These are phyloP conservation scores for Drosophila imparisetae DNA, from an alignment of 2,888 invertebrate genomes.

Conservation along the genomic window DNA sequence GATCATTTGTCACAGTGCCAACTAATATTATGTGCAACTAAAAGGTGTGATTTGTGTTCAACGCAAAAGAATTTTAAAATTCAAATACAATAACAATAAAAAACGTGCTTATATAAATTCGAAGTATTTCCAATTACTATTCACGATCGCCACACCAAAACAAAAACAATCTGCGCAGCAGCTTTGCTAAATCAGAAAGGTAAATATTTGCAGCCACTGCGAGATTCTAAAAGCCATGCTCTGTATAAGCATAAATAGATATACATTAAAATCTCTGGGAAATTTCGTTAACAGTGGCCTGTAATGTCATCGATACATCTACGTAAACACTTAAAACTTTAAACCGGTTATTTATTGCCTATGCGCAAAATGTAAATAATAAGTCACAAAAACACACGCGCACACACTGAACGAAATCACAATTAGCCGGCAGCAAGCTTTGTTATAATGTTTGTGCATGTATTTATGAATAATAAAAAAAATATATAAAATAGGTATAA, in stretches of 20 bases:
- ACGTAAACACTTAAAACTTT: constrained; percentile 50
- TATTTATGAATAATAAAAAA: too few species aligned
- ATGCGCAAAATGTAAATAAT: constrained; percentile 55
- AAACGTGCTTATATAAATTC: constrained; percentile 48
- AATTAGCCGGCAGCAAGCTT: constrained; percentile 53
- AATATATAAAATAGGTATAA: not conserved
- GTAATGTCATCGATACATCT: constrained; percentile 32
- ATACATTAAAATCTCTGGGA: not conserved
- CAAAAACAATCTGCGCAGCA: constrained; percentile 64
- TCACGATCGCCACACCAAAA: constrained; percentile 7
- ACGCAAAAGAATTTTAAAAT: constrained; percentile 17
- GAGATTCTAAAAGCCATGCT: constrained; percentile 18
- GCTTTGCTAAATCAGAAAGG: constrained; percentile 40
- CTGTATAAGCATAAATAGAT: not conserved
- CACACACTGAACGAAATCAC: constrained; percentile 7
- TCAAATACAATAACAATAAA: constrained; percentile 12
- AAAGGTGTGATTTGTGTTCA: constrained; percentile 43
- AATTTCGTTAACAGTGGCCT: constrained; percentile 4
- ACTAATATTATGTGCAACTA: constrained; percentile 49
- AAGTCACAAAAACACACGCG: constrained; percentile 19
- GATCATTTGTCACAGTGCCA: constrained; percentile 71
- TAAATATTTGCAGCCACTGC: constrained; percentile 30
- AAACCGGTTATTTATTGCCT: constrained; percentile 61
- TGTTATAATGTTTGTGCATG: constrained; percentile 38
- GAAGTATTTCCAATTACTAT: constrained; percentile 6